Base-by-base conservation (phyloP, 2,113 vertebrate genomes). In the Sorex araneus region DNA sequence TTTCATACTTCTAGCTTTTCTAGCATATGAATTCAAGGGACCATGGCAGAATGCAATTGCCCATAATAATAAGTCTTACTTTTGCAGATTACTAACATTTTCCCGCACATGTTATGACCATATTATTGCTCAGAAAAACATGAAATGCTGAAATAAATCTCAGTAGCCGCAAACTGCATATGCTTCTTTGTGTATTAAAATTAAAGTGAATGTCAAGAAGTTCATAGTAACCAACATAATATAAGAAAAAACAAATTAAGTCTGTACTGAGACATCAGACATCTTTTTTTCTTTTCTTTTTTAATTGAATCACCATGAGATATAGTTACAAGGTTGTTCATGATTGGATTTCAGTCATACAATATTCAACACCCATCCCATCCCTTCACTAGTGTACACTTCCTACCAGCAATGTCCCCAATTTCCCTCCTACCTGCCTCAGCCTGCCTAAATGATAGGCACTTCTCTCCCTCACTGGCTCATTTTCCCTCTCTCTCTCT, bases 101-200 rank as follows among this genome's bases (percentile, higher is more conserved):
- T 36, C 10, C 27, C 25, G 11, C 27, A 30, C 7, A 27, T 13
- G 15, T 25, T 84, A 15, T 82, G n/a, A 8, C 87, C 50, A 28
- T 71, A 40, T 92, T 64, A 78, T 63, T 85, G 3, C 77, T 23
- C 63, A 80, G n/a, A 81, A 40, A 83, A 23, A 83, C 4, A 45
- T 75, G 6, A 45, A 60, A 86, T 95, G 57, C 45, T 81, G 30
- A 82, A 93, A 76, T 84, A 77, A 81, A 75, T 82, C 28, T 83
- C 66, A 86, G 18, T 54, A 82, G 2, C 19, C n/a, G 54, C 13
- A 88, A 69, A 88, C 78, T 85, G 63, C 4, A 64, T 34, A 11
- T 80, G 50, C 67, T 80, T 93, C 78, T 69, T 28, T 87, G 77
- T 87, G 9, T 84, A 67, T 78, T 76, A 43, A 32, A 79, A 32